These are phyloP conservation scores for Drosophila kohkoa DNA, from an alignment of 1,140 invertebrate species.

Conservation along the genomic window DNA sequence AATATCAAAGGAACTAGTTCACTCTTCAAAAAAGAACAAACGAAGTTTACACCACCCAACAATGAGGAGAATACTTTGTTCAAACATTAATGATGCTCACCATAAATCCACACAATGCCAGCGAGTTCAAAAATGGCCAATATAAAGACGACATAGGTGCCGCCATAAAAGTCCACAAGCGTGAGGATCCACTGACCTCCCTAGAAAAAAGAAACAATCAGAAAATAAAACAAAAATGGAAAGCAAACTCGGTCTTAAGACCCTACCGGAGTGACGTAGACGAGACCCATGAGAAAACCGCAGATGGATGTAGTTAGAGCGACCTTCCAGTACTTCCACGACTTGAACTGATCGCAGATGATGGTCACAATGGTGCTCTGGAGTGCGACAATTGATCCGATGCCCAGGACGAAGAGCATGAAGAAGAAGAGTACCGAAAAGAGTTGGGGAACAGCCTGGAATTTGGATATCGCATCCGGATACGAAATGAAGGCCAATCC, in stretches of 20 bases:
- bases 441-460: slow-evolving; percentile 89
- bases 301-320: slow-evolving; percentile 86
- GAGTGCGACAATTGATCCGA: slow-evolving; percentile 90
- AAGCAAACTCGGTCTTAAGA: neutral
- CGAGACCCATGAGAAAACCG: slow-evolving; percentile 89
- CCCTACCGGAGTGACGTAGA: slow-evolving; percentile 92
- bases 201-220: slow-evolving; percentile 85
- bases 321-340: slow-evolving; percentile 88
- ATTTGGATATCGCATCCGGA: slow-evolving; percentile 94
- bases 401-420: slow-evolving; percentile 93
- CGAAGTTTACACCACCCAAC: too few species aligned
- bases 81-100: slow-evolving; percentile 83
- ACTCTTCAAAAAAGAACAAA: too few species aligned
- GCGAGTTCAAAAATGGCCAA: slow-evolving; percentile 90
- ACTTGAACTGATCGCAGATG: slow-evolving; percentile 90
- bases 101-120: slow-evolving; percentile 92
- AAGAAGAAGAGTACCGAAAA: slow-evolving; percentile 96
- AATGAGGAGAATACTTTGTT: too few species aligned
- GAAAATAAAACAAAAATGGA: slow-evolving; percentile 6
- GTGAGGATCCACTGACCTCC: slow-evolving; percentile 95
- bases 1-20: too few species aligned
- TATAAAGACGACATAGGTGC: slow-evolving; percentile 91
- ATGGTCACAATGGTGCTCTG: slow-evolving; percentile 89
- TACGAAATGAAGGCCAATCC: slow-evolving; percentile 95
- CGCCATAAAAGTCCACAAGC: slow-evolving; percentile 94